phyloP scores from a whole-genome alignment of 2,113 vertebrate species.

The Triplophysa rosa region DNA sequence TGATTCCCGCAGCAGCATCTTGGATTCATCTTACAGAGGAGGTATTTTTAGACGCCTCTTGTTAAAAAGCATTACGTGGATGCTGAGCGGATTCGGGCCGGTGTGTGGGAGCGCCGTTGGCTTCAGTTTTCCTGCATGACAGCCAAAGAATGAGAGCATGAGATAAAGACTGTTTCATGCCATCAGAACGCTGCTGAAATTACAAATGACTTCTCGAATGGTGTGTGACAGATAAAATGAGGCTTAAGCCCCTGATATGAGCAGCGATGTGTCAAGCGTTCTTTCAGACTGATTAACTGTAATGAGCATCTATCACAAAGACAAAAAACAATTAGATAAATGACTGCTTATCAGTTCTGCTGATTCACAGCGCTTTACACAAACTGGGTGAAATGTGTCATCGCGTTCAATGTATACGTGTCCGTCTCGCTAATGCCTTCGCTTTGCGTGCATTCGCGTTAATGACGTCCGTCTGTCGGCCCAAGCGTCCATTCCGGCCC shows the following conservation, averaged over 20 bases:
- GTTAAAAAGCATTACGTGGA: constrained; percentile 49
- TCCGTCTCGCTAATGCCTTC: too few species aligned
- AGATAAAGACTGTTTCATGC: constrained; percentile 52
- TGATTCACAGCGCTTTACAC: too few species aligned
- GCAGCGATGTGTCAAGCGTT: constrained; percentile 30
- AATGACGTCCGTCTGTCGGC: too few species aligned
- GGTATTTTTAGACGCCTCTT: constrained; percentile 50
- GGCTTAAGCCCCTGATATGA: constrained; percentile 55
- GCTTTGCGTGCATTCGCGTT: too few species aligned
- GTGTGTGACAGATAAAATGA: constrained; percentile 55
- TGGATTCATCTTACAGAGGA: constrained; percentile 11
- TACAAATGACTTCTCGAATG: constrained; percentile 57
- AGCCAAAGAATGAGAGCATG: constrained; percentile 49
- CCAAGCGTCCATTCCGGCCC: too few species aligned
- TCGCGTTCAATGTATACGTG: too few species aligned
- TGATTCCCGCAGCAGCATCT: not conserved
- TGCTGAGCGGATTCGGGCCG: constrained; percentile 26
- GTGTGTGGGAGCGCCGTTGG: constrained; percentile 1
- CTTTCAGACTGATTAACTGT: not conserved
- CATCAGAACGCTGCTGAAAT: constrained; percentile 54
- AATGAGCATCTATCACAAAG: constrained; percentile 17
- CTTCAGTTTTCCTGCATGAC: constrained; percentile 39
- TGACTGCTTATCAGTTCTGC: too few species aligned
- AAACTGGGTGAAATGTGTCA: too few species aligned
- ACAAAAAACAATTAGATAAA: not conserved